Evolutionary conservation across 2,797 vertebrate species (phyloP), one percentile per base, ranked within the genome.

Genomic region (Synaphobranchus kaupii): DNA sequence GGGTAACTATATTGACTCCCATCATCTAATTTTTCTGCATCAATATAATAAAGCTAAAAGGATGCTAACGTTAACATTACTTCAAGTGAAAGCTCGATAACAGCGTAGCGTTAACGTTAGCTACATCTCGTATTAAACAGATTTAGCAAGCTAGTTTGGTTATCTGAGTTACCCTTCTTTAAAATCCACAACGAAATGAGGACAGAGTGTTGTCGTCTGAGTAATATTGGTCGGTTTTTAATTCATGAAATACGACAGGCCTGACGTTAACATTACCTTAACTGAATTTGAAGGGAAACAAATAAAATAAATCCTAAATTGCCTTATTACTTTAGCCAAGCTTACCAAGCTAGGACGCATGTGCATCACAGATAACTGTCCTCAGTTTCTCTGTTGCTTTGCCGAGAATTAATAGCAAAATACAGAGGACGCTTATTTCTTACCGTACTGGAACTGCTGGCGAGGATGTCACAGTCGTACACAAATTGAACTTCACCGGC

Each of bases 391-490:
- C 58, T 25, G 52, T 48, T 78, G 54, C 7, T 25, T 63, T 48
- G 9, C 22, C 52, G 34, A 71, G 48, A 83, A 84, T 68, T 73
- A 17, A 3, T 39, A 15, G 54, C 34, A 48, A 48, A 83, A 76
- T 54, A 73, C n/a, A 78, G 6, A 56, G 9, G 39, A 13, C 17
- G 9, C 28, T 31, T 28, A 82, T 56, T 17, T 34, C 84, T 47
- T 60, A 80, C 34, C 86, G 56, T 84, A 83, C 86, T 83, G 84
- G 50, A 78, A 71, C 50, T 28, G 15, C 34, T 34, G 3, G 50
- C 22, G 44, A 60, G 48, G 86, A 87, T 87, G 86, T 22, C 52
- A 47, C 63, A 58, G 86, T 34, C 82, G 1, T 34, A 60, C 22
- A 71, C 28, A 83, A 78, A 25, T 84, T 80, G 15, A 48, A 52